A percentile compares a stretch with the other conserved stretches of the same genome.
Conservation (phyloP, 1,140 invertebrate species). For the Drosophila kurseongensis region DNA sequence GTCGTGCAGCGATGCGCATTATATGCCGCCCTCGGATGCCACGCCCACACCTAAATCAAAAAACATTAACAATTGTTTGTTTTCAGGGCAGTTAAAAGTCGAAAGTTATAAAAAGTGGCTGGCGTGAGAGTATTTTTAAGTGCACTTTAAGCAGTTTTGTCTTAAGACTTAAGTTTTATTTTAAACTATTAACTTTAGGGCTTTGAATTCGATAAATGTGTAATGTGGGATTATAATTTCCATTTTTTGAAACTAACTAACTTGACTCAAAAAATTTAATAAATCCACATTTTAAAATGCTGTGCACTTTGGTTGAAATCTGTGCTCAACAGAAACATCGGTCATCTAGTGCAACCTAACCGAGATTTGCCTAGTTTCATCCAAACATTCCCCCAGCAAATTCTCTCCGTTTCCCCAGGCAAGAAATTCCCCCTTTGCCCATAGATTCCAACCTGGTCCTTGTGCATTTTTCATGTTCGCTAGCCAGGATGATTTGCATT, state of each 20-base stretch:
- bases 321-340: not conserved
- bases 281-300: no score
- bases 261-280: no score
- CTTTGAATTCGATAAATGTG: no score
- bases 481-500: constrained; percentile 73
- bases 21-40: not conserved
- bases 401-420: not conserved
- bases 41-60: constrained; percentile 28
- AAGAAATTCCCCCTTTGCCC: constrained; percentile 16
- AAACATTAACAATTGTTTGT: constrained; percentile 12
- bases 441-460: constrained; percentile 24
- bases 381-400: not conserved
- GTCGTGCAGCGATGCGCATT: constrained; percentile 43
- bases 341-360: not conserved
- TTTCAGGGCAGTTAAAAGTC: not conserved
- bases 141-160: not conserved
- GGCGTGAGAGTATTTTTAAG: not conserved
- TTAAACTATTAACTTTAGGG: no score
- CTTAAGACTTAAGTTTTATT: not conserved
- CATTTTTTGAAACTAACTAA: no score
- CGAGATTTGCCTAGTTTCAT: not conserved
- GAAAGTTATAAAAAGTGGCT: not conserved
- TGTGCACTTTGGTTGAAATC: not conserved
- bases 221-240: no score
- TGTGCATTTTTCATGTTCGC: constrained; percentile 51